phyloP scores from a whole-genome alignment of 2,888 invertebrate genomes.

The Phyllotreta striolata region DNA sequence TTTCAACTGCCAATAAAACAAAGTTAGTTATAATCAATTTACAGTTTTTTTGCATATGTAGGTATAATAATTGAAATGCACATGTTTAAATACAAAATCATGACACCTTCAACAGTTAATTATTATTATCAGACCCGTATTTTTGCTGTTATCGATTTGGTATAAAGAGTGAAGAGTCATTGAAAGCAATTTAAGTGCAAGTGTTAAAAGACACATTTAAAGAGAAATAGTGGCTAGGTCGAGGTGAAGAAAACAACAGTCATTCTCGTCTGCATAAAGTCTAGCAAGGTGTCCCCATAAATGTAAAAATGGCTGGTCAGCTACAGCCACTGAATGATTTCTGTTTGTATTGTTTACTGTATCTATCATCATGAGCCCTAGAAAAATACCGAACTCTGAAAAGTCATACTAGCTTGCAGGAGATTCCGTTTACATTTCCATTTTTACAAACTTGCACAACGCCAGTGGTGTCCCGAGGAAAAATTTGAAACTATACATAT shows the following conservation, averaged over 20 bases:
- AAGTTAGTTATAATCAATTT: too few relatives aligned
- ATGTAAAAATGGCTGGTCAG: conserved; percentile 26
- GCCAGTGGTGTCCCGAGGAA: conserved; percentile 3
- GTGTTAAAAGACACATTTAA: conserved; percentile 15
- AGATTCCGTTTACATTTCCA: conserved; percentile 24
- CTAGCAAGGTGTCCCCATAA: conserved; percentile 51
- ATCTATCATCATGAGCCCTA: conserved; percentile 59
- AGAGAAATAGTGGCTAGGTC: conserved; percentile 10
- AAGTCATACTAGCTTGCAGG: conserved; percentile 62
- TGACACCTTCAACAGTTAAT: too few relatives aligned
- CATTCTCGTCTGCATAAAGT: conserved; percentile 58
- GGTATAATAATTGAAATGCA: too few relatives aligned
- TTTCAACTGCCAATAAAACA: too few relatives aligned
- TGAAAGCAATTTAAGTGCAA: background rate
- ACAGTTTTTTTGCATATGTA: too few relatives aligned
- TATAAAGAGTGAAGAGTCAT: too few relatives aligned
- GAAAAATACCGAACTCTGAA: conserved; percentile 59
- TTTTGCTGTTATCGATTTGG: too few relatives aligned
- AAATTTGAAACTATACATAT: too few relatives aligned
- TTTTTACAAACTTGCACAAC: background rate
- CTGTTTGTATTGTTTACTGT: conserved; percentile 56
- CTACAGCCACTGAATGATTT: conserved; percentile 57
- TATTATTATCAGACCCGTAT: too few relatives aligned
- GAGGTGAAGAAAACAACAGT: conserved; percentile 45
- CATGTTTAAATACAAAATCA: too few relatives aligned